Base-by-base conservation (phyloP, 2,113 vertebrate species). In the Zosterops japonicus region DNA sequence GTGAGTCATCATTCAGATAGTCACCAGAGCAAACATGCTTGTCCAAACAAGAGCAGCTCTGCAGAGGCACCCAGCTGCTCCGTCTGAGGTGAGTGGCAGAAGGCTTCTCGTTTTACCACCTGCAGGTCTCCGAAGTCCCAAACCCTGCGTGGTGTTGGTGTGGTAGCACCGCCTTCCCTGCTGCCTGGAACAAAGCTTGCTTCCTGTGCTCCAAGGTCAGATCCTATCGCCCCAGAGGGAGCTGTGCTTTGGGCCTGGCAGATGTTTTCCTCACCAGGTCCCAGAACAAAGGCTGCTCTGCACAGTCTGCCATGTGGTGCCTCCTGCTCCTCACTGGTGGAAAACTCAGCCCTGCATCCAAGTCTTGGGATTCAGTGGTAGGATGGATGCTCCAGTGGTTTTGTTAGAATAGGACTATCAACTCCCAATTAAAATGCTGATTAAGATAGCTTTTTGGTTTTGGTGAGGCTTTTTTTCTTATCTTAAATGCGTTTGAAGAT, bases 1-100 rank as follows among this genome's bases (percentile, higher is more conserved):
- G 71, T 97, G 97, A 98, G 90, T 98, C 97, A 98, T 95, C 90
- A 91, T 94, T 96, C 95, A 97, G 89, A 94, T 61, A 96, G 93
- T 95, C 95, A 81, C 83, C 57, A 7, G 81, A 64, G 87, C 75
- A 81, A 83, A 83, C 64, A 57, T 81, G 95, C 96, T 94, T 97
- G 94, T 96, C 94, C 96, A 87, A 97, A 96, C 94, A 97, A 28
- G 94, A 97, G 92, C 90, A 61, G 83, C 82, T 64, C 42, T 50
- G 71, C 55, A 9, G 74, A 90, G 88, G 83, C 90, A 64, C 53
- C 74, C 0, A 17, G 81, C 69, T 60, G 78, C 87, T 69, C 25
- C 2, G 29, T 16, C 56, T 15, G 50, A 60, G 87, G 78, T 46
- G 25, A 59, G 42, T 39, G 5, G 77, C 87, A 65, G 20, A 82